phyloP scores from a whole-genome alignment of 2,113 vertebrate species.

The Polypterus bichir region DNA sequence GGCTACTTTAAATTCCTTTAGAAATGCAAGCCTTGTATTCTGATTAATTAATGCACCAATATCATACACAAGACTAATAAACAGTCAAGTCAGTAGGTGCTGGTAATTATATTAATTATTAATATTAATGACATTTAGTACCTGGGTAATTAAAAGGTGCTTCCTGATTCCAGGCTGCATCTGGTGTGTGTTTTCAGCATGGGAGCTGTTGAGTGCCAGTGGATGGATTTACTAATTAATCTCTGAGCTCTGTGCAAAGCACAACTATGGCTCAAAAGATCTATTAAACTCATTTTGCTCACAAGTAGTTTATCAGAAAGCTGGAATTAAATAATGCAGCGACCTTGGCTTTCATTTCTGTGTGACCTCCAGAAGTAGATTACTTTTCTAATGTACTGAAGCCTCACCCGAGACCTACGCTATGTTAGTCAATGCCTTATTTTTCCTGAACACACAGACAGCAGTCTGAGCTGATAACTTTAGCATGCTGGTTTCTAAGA shows the following conservation, averaged over 20 bases:
- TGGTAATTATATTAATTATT: background rate
- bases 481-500: too few relatives aligned
- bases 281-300: background rate
- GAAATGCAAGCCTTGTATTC: constrained; percentile 11
- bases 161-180: background rate
- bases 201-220: background rate
- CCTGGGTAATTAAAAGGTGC: background rate
- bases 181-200: background rate
- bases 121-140: background rate
- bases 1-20: too few relatives aligned
- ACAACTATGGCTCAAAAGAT: background rate
- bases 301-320: background rate
- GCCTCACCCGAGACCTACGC: too few relatives aligned
- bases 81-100: background rate
- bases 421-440: too few relatives aligned
- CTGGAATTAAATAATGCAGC: background rate
- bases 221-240: background rate
- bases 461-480: too few relatives aligned
- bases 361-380: too few relatives aligned
- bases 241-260: background rate
- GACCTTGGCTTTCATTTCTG: too few relatives aligned
- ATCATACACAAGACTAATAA: constrained; percentile 24
- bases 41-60: constrained; percentile 23
- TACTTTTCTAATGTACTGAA: too few relatives aligned
- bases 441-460: too few relatives aligned